These are phyloP conservation scores for Aphyosemion australe DNA, from an alignment of 2,113 vertebrate species.

Conservation along the genomic window DNA sequence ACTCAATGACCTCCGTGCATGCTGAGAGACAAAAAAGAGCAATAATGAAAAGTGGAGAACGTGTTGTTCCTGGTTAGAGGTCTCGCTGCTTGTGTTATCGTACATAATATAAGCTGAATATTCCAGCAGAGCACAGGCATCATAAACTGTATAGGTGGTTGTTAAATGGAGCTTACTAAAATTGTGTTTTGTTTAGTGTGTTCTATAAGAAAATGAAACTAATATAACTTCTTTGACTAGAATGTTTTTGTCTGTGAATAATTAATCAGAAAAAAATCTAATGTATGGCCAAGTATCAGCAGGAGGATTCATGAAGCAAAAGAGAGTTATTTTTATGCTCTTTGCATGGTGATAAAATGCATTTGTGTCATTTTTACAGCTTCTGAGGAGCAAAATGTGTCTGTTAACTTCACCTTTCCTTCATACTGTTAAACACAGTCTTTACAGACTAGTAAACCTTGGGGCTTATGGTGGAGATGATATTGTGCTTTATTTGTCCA, in stretches of 20 bases:
- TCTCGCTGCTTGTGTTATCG: conserved; percentile 24
- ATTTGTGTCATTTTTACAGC: conserved; percentile 32
- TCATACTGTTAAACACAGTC: conserved; percentile 12
- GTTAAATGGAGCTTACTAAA: neutral
- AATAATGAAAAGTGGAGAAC: conserved; percentile 9
- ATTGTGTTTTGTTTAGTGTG: neutral
- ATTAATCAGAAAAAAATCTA: conserved; percentile 24
- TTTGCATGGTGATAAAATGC: conserved; percentile 30
- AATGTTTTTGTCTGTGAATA: conserved; percentile 20
- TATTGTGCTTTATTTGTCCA: neutral
- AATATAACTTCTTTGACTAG: conserved; percentile 11
- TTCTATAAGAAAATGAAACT: neutral
- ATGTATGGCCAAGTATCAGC: conserved; percentile 21
- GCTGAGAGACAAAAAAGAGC: conserved; percentile 12
- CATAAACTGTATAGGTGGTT: conserved; percentile 9
- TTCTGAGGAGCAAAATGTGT: conserved; percentile 12
- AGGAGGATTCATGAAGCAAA: conserved; percentile 13
- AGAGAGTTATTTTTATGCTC: conserved; percentile 29
- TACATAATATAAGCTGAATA: conserved; percentile 28
- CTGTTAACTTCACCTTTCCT: neutral
- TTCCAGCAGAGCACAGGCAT: conserved; percentile 17
- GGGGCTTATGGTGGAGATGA: neutral
- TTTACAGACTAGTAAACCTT: conserved; percentile 9
- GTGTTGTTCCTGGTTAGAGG: conserved; percentile 16
- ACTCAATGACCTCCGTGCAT: neutral